Percentiles rank a stretch among this genome's conserved stretches.
Conservation (phyloP, 1,140 invertebrate species). For the Saccostrea cuccullata region DNA sequence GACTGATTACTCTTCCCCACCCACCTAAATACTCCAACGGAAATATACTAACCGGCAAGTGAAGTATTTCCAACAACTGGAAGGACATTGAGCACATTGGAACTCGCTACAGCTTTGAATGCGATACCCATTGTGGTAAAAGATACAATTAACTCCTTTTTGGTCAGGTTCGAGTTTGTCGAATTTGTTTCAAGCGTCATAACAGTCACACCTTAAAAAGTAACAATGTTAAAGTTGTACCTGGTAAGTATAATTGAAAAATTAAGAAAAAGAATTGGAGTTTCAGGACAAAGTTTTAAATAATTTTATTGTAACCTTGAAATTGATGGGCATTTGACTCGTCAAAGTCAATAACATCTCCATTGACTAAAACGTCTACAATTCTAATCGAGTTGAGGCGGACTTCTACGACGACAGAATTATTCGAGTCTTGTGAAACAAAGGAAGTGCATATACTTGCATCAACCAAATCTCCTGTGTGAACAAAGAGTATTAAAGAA, state of each 20-base stretch:
- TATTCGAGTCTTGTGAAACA: slow-evolving; percentile 16
- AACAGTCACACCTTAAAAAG: neutral
- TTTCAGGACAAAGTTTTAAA: neutral
- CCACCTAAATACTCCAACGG: too few relatives aligned
- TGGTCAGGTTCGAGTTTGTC: neutral
- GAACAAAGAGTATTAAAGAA: neutral
- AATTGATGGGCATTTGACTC: slow-evolving; percentile 9
- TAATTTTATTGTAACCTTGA: slow-evolving; percentile 8
- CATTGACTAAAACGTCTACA: slow-evolving; percentile 44
- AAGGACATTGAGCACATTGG: neutral
- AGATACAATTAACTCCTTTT: slow-evolving; percentile 12
- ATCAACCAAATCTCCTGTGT: neutral
- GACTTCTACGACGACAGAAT: slow-evolving; percentile 44
- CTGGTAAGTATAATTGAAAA: neutral
- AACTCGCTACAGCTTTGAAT: slow-evolving; percentile 7
- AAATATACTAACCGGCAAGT: neutral
- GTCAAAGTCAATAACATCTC: slow-evolving; percentile 37
- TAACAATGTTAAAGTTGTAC: neutral
- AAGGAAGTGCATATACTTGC: slow-evolving; percentile 51
- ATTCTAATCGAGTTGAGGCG: slow-evolving; percentile 47
- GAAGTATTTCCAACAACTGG: slow-evolving; percentile 9
- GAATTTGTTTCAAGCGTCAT: neutral
- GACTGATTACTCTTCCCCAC: too few relatives aligned
- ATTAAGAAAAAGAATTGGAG: neutral
- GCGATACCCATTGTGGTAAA: neutral